phyloP scores from a whole-genome alignment of 2,797 vertebrate genomes.

The Ambastaia sidthimunki region DNA sequence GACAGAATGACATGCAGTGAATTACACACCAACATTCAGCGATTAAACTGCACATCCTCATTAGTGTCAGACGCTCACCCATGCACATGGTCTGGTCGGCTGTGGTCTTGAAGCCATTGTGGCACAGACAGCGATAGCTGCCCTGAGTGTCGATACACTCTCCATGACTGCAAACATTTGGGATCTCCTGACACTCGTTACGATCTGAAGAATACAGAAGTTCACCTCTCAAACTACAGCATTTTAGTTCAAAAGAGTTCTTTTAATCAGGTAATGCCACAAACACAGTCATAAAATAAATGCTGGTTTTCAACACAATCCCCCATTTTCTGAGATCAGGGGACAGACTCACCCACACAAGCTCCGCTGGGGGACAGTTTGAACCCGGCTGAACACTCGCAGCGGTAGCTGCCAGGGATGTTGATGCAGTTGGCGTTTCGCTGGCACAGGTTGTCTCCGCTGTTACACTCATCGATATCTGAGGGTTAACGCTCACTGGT shows the following conservation, averaged over 20 bases:
- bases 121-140: conserved; percentile 90
- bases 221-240: no score
- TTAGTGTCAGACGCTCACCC: conserved; percentile 75
- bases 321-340: neutral
- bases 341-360: conserved; percentile 86
- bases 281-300: no score
- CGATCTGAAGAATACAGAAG: conserved; percentile 74
- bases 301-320: no score
- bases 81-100: conserved; percentile 91
- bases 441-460: conserved; percentile 87
- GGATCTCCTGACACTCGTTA: conserved; percentile 91
- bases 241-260: no score
- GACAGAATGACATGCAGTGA: neutral
- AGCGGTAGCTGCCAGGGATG: conserved; percentile 91
- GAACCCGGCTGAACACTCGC: conserved; percentile 88
- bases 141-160: conserved; percentile 90
- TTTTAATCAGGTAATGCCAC: no score
- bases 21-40: neutral
- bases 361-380: conserved; percentile 88
- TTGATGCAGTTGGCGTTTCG: conserved; percentile 91
- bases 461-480: conserved; percentile 95
- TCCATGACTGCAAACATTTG: conserved; percentile 90
- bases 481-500: conserved; percentile 28
- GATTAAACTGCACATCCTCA: neutral
- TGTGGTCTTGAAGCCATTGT: conserved; percentile 90